phyloP scores from a whole-genome alignment of 2,888 invertebrate species.

The Chironomus tentans region DNA sequence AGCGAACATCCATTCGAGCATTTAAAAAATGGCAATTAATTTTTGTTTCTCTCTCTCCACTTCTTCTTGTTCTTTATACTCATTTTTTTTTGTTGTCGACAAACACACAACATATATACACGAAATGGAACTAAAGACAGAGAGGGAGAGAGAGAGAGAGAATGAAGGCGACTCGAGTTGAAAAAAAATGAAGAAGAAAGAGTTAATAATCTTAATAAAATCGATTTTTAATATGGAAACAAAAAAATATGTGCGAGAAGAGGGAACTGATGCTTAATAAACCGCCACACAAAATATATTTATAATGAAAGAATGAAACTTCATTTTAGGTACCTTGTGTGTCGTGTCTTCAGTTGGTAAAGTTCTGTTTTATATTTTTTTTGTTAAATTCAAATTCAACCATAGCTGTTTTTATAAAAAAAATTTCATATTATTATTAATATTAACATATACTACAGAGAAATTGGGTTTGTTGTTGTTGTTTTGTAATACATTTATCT shows the following conservation, averaged over 20 bases:
- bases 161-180: no score
- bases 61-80: no score
- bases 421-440: no score
- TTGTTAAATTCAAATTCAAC: not conserved
- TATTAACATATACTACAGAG: no score
- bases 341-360: not conserved
- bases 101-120: not conserved
- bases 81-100: not conserved
- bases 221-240: constrained; percentile 25
- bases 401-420: no score
- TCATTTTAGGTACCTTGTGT: constrained; percentile 8
- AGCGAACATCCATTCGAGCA: not conserved
- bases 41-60: constrained; percentile 1
- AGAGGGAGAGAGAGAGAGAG: no score
- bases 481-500: no score
- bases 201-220: constrained; percentile 21
- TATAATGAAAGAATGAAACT: constrained; percentile 6
- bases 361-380: not conserved
- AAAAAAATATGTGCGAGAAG: not conserved
- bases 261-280: not conserved
- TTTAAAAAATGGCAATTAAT: constrained; percentile 15
- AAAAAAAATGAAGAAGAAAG: not conserved
- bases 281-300: not conserved
- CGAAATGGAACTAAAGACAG: not conserved
- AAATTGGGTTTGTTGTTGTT: no score